A percentile compares a stretch with the other conserved stretches of the same genome.
phyloP scores from a whole-genome alignment of 2,797 vertebrate species.

The Halcyon chelicuti region DNA sequence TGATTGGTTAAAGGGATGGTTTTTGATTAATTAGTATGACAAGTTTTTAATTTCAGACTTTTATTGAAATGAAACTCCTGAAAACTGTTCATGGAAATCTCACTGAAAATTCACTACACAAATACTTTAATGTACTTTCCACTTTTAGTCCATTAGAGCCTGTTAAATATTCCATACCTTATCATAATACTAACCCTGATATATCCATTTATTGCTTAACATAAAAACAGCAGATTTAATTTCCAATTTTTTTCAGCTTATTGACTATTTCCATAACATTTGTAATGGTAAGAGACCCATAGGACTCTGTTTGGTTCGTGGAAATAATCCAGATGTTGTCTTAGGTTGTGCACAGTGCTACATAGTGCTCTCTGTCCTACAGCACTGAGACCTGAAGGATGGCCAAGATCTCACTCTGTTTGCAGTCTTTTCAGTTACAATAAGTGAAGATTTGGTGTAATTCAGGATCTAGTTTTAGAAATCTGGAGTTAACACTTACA shows the following conservation, averaged over 20 bases:
- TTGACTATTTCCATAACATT: neutral
- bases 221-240: neutral
- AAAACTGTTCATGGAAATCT: neutral
- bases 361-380: neutral
- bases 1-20: accelerated
- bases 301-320: neutral
- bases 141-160: neutral
- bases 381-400: neutral
- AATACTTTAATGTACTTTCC: neutral
- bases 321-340: neutral
- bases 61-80: neutral
- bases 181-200: neutral
- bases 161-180: neutral
- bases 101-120: neutral
- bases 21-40: neutral
- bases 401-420: neutral
- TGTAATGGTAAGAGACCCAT: neutral
- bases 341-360: neutral
- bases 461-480: neutral
- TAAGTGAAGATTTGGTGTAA: neutral
- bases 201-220: neutral
- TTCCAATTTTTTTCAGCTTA: neutral
- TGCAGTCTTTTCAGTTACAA: neutral
- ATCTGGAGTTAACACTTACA: neutral
- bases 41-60: neutral